Percentiles rank a stretch among this genome's conserved stretches.
Evolutionary conservation across 2,797 vertebrate species (phyloP).

Genomic region (Pantherophis vulpinus): DNA sequence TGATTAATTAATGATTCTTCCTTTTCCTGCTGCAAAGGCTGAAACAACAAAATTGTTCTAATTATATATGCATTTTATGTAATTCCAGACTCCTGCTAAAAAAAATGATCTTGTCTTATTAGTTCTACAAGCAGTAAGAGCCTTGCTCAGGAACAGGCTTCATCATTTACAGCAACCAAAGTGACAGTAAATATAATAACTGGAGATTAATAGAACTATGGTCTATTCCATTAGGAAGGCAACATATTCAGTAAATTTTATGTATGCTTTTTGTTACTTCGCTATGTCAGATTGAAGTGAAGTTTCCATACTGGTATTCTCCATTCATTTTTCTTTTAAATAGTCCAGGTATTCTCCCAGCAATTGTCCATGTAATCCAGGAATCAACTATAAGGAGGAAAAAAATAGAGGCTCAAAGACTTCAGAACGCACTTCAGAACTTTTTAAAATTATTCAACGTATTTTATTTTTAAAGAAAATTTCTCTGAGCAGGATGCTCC

Average conservation of each 20-base stretch:
- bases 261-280: not conserved
- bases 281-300: not conserved
- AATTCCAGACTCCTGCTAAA: not conserved
- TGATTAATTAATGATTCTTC: slow-evolving; percentile 53
- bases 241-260: not conserved
- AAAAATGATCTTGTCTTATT: not conserved
- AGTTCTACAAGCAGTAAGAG: not conserved
- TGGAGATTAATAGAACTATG: not conserved
- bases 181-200: not conserved
- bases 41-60: not conserved
- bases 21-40: not conserved
- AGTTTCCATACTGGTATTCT: not conserved
- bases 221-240: not conserved
- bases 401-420: not conserved
- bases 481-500: not conserved
- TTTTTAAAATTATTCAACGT: not conserved
- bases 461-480: not conserved
- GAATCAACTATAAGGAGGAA: not conserved
- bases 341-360: not conserved
- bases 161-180: not conserved
- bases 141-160: not conserved
- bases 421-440: not conserved
- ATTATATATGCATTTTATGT: slow-evolving; percentile 25
- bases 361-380: not conserved
- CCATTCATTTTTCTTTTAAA: not conserved